Conservation (phyloP, 2,888 invertebrate species). For the Hydraecia micacea region DNA sequence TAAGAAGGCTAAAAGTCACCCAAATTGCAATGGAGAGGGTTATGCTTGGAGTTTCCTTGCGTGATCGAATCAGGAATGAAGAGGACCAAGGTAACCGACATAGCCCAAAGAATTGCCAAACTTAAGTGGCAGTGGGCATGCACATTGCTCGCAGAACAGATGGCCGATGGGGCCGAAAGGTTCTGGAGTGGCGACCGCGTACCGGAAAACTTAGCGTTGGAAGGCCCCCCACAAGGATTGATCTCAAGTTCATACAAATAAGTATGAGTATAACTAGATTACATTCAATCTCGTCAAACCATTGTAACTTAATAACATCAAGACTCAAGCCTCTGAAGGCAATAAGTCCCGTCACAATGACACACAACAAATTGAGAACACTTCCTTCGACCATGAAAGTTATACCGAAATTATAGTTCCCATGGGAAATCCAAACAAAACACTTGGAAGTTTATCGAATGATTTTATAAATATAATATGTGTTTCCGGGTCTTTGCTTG, state of each 20-base stretch:
- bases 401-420: conserved; percentile 30
- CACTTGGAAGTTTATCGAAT: conserved; percentile 37
- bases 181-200: no score
- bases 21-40: no score
- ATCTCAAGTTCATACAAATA: background rate
- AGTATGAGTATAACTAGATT: background rate
- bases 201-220: no score
- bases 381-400: conserved; percentile 16
- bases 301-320: background rate
- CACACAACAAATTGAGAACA: conserved; percentile 16
- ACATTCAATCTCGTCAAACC: background rate
- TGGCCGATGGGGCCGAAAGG: no score
- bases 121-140: no score
- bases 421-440: conserved; percentile 38
- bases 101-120: no score
- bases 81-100: no score
- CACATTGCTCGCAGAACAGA: no score
- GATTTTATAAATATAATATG: conserved; percentile 34
- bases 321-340: conserved; percentile 2
- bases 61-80: no score
- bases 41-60: no score
- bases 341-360: conserved; percentile 18
- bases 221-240: no score
- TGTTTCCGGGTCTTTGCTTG: conserved; percentile 5
- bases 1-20: no score